Evolutionary conservation across 2,888 invertebrate species (phyloP), one percentile per base, ranked within the genome.

Genomic region (Augochlorella aurata): DNA sequence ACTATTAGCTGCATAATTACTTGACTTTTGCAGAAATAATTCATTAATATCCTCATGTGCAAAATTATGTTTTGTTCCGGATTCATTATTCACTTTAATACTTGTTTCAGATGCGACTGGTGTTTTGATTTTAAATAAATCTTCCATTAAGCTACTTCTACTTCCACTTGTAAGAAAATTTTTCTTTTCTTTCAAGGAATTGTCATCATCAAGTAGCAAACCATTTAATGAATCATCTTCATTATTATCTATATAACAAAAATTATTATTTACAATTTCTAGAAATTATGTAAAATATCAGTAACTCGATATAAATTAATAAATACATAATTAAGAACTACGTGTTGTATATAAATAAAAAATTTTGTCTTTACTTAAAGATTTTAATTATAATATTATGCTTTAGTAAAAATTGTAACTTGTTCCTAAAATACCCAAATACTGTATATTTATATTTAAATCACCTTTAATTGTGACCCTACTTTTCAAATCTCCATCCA

Each of bases 391-490:
- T 45, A 49, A 58, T 66, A n/a, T 16, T 4, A 45, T 67, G 44
- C 38, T n/a, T 47, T 50, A 72, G 38, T 68, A 16, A 21, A 67
- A 71, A 52, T 70, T 76, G 44, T 61, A 24, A 24, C 63, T 29
- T 29, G 52, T 47, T 21, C 4, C 0, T 45, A n/a, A 65, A 45
- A 65, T 65, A 45, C 45, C n/a, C n/a, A 45, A 65, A 44, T 45
- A 45, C 18, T 65, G n/a, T 52, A 49, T 38, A 61, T 66, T 49
- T 21, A 29, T 50, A 58, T 14, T 67, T 38, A 71, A 74, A 74
- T 73, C 77, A 92, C 92, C 92, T 90, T 89, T 87, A 76, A 92
- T 91, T 38, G 83, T 82, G 63, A 92, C 91, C 85, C 82, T 92
- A 70, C 89, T 92, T 83, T 87, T 91, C 52, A 73, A 77, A 67